Base-by-base conservation (phyloP, 2,113 vertebrate species). In the Saccopteryx leptura region DNA sequence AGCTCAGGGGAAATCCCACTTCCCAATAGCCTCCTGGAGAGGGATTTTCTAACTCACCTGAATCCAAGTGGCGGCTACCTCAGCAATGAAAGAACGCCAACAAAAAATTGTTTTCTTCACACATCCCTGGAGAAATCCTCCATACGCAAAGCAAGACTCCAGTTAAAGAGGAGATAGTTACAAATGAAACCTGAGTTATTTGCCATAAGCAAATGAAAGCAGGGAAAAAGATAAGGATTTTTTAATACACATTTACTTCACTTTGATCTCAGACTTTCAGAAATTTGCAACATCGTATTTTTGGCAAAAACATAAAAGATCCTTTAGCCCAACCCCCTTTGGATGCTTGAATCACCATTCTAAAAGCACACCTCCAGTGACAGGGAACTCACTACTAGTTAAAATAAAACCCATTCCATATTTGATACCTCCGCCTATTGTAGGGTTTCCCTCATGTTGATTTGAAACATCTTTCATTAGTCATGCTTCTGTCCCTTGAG, bases 241-340 rank as follows among this genome's bases (percentile, higher is more conserved):
- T 66, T 89, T 56, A 9, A 61, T 1, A 3, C 4, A 61, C 39
- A 28, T 46, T 84, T n/a, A 58, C 50, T 87, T 83, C n/a, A 48
- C 8, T 18, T 17, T 65, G 26, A 54, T 75, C 80, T 58, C 58
- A 84, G 60, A 72, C 54, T 39, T 83, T 54, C 14, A 74, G 17
- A 84, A 60, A 74, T 65, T 54, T 26, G 21, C 13, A 31, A 15
- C 15, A 52, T 71, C 17, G 7, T 21, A 61, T 81, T 80, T 92
- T 52, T 66, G 63, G n/a, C 79, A 90, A 92, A 92, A 91, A 21
- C 28, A 60, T 63, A 76, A 82, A 95, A 81, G 28, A 66, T 14
- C 28, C 9, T 63, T 14, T 50, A 68, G 17, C 26, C 31, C 24
- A 79, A 8, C 5, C 31, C 15, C 5, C 39, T n/a, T n/a, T 56